Conservation (phyloP, 2,888 invertebrate species). For the Drosophila setosimentum region DNA sequence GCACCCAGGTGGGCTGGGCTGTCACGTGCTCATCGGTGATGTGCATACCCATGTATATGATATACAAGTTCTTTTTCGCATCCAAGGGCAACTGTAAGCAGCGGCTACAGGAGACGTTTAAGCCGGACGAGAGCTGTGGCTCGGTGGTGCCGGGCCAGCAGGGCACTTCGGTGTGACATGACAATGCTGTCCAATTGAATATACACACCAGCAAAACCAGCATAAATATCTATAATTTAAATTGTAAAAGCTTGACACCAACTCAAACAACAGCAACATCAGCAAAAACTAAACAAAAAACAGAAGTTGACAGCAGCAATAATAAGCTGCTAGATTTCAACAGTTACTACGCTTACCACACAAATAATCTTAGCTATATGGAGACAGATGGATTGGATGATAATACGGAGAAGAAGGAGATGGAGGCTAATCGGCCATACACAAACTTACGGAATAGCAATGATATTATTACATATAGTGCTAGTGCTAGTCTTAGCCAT, state of each 20-base stretch:
- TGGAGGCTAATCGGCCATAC: background rate
- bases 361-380: constrained; percentile 77
- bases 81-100: constrained; percentile 87
- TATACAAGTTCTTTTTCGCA: constrained; percentile 90
- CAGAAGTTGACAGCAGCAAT: constrained; percentile 40
- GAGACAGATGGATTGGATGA: constrained; percentile 28
- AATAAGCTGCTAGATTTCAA: constrained; percentile 65
- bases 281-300: constrained; percentile 39
- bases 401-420: constrained; percentile 6
- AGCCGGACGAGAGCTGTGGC: constrained; percentile 78
- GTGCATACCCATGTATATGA: constrained; percentile 93
- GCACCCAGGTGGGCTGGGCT: constrained; percentile 91
- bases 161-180: constrained; percentile 85
- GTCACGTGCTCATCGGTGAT: constrained; percentile 94
- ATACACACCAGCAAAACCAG: constrained; percentile 65
- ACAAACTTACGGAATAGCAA: constrained; percentile 51
- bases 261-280: constrained; percentile 52
- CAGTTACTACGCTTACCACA: constrained; percentile 75
- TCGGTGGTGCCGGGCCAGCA: constrained; percentile 84
- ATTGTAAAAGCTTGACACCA: constrained; percentile 71
- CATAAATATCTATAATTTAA: constrained; percentile 63
- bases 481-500: constrained; percentile 69
- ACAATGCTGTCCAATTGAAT: constrained; percentile 71
- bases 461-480: constrained; percentile 58
- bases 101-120: constrained; percentile 78